phyloP scores from a whole-genome alignment of 2,797 vertebrate genomes.

The Channa striata region DNA sequence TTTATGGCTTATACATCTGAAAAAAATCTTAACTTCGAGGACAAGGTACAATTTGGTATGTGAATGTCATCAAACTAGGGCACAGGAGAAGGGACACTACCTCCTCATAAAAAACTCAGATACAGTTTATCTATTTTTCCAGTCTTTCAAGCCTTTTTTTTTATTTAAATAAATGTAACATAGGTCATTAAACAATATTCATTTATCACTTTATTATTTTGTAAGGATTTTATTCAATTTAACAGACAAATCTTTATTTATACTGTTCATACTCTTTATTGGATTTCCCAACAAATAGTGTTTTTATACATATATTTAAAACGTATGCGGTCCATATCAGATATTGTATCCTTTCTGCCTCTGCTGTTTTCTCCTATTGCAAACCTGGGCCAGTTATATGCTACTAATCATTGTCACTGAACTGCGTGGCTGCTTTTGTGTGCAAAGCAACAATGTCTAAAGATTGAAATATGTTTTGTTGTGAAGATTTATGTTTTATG shows the following conservation, averaged over 20 bases:
- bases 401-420: constrained; percentile 58
- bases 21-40: constrained; percentile 67
- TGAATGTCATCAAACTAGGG: constrained; percentile 65
- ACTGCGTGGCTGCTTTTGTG: constrained; percentile 67
- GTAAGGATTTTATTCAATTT: constrained; percentile 68
- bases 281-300: constrained; percentile 74
- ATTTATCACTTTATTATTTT: constrained; percentile 75
- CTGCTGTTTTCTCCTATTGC: constrained; percentile 71
- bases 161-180: constrained; percentile 68
- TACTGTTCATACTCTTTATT: constrained; percentile 79
- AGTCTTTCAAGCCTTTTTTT: constrained; percentile 62
- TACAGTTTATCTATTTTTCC: constrained; percentile 46
- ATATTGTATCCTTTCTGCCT: constrained; percentile 79
- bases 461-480: constrained; percentile 29
- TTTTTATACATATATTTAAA: constrained; percentile 76
- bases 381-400: constrained; percentile 80
- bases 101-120: constrained; percentile 68
- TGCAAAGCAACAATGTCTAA: constrained; percentile 51
- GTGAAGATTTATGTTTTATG: constrained; percentile 39
- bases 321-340: constrained; percentile 74
- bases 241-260: constrained; percentile 73
- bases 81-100: constrained; percentile 59
- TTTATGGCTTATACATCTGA: constrained; percentile 61
- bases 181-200: constrained; percentile 73
- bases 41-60: constrained; percentile 82